Base-by-base conservation (phyloP, 2,113 vertebrate species). In the Alosa alosa region DNA sequence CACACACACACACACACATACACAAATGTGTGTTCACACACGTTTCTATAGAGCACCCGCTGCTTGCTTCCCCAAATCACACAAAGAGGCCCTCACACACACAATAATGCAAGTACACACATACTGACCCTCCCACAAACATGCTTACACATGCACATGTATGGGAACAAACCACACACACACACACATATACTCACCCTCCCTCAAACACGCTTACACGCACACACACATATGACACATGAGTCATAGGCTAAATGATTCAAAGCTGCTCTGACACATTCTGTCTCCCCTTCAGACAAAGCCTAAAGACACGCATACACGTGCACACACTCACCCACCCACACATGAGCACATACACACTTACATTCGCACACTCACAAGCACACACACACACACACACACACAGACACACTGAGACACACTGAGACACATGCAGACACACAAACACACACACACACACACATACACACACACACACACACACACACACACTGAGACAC, bases 401-500 rank as follows among this genome's bases (percentile, higher is more conserved):
- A 78, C 52, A 82, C 83, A 88, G 83, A 86, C 50, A 84, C 20
- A 55, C 49, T 52, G 15, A 55, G 31, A 60, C 49, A 84, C 31
- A 50, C 88, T 55, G 31, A 83, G 44, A 85, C 84, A 82, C 36
- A 57, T 81, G 82, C 13, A 20, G 20, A 13, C 81, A 82, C 64
- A 82, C 60, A 25, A 4, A 64, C 22, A 64, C 57, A 64, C 57
- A 64, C 13, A 15, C 55, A 57, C 6, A 64, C 2, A 64, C 57
- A 64, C 57, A 64, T 22, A 64, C 22, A 64, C 57, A 64, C 18
- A 22, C 57, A 64, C 22, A n/a, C 22, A 9, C 60, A n/a, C 44
- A 64, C 57, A 64, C 57, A 64, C 22, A 64, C 57, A 64, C 18
- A 22, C 57, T 22, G 18, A 64, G 5, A 64, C 60, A 25, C 22